Percentiles rank a stretch among this genome's conserved stretches.
Conservation (phyloP, 2,888 invertebrate genomes). For the Campoplex capitator region DNA sequence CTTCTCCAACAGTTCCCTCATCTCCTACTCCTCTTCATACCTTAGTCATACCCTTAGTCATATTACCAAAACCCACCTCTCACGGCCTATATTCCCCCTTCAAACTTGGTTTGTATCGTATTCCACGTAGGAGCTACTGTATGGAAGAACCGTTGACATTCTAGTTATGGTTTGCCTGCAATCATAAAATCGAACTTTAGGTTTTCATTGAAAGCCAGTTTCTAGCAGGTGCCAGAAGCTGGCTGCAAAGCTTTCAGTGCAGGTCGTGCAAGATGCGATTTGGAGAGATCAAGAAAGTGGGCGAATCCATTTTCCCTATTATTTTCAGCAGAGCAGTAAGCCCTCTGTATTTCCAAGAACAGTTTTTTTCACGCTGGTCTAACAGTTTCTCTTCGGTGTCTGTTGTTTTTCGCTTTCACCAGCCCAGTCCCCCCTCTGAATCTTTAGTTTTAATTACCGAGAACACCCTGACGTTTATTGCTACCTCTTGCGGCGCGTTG, state of each 20-base stretch:
- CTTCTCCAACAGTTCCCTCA: slow-evolving; percentile 57
- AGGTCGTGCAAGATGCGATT: neutral
- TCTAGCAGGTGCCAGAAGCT: too few species aligned
- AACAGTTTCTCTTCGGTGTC: slow-evolving; percentile 69
- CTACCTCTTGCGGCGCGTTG: slow-evolving; percentile 79
- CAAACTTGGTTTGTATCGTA: slow-evolving; percentile 40
- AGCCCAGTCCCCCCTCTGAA: slow-evolving; percentile 72
- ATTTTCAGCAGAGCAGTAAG: slow-evolving; percentile 6
- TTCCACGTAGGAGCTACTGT: slow-evolving; percentile 11
- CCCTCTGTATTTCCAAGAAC: slow-evolving; percentile 36
- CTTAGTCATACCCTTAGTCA: slow-evolving; percentile 22
- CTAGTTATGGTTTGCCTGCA: slow-evolving; percentile 63
- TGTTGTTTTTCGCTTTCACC: slow-evolving; percentile 81
- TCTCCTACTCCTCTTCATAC: slow-evolving; percentile 42
- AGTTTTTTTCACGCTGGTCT: slow-evolving; percentile 36
- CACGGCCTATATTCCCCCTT: slow-evolving; percentile 39
- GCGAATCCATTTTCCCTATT: slow-evolving; percentile 32
- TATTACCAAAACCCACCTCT: slow-evolving; percentile 53
- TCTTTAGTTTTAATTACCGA: slow-evolving; percentile 84
- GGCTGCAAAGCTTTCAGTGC: too few species aligned
- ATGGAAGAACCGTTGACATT: slow-evolving; percentile 43
- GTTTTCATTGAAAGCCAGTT: slow-evolving; percentile 49
- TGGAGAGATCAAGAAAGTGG: slow-evolving; percentile 10
- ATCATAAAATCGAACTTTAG: slow-evolving; percentile 63
- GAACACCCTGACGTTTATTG: slow-evolving; percentile 83